Evolutionary conservation across 2,888 invertebrate species (phyloP), one percentile per base, ranked within the genome.

Genomic region (Papilio protenor): DNA sequence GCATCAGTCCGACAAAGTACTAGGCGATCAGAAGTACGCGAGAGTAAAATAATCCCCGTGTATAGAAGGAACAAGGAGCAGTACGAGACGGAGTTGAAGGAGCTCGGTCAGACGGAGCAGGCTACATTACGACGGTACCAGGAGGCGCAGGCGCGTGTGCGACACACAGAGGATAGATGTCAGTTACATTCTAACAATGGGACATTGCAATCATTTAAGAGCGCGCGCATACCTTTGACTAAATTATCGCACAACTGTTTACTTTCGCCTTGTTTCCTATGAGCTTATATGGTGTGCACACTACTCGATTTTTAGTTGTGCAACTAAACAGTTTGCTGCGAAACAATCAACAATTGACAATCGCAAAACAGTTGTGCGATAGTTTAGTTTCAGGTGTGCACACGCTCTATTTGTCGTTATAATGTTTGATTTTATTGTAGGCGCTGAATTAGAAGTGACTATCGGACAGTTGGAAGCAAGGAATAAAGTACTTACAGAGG

Each of bases 21-120:
- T 12, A 59, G 59, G 59, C 27, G 12, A 23, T 59, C 23, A 59
- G 12, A 59, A 59, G 23, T 11, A 14, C 14, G 23, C 14, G 14
- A 59, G 59, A 59, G 59, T 59, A 59, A 59, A 21, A 27, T 27
- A 27, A 21, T 57, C 5, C n/a, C 12, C 21, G 16, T 59, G 8
- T 16, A 14, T 69, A 97, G 97, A 83, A 95, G 97, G 49, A 91
- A 97, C 61, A 97, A 96, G 85, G 97, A 97, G 79, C 97, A 98
- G 86, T 97, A 96, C 85, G 97, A 97, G 79, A 92, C 95, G 16
- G 97, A 98, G 85, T 87, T 98, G 77, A 94, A 94, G 74, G 96
- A 97, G 81, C 87, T 97, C 73, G 97, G 96, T 77, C 93, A 95
- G 80, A 96, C 96, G 0, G 97, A 97, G 84, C 95, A 95, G 79